Evolutionary conservation across 2,888 invertebrate genomes (phyloP).

Genomic region (Chesias legatella): DNA sequence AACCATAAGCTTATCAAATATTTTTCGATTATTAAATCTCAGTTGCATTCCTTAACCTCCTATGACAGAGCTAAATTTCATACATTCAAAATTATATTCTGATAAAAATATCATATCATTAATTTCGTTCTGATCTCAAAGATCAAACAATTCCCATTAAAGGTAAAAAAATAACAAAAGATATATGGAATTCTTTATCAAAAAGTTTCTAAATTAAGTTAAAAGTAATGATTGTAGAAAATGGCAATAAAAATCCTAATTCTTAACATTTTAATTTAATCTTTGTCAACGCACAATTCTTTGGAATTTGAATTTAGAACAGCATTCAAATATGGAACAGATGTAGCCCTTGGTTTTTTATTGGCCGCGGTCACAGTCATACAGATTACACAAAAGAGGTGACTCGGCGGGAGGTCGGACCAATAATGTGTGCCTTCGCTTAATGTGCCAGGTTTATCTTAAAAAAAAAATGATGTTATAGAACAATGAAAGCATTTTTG

Average conservation of each 20-base stretch:
- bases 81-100: no score
- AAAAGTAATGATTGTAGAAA: constrained; percentile 8
- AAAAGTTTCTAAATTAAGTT: constrained; percentile 1
- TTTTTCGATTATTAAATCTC: no score
- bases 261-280: constrained; percentile 23
- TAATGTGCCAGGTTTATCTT: constrained; percentile 43
- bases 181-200: background rate
- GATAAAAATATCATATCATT: no score
- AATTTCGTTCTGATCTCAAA: background rate
- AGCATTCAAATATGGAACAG: constrained; percentile 26
- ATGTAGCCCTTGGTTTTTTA: constrained; percentile 20
- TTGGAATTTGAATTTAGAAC: constrained; percentile 19
- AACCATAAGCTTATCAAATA: no score
- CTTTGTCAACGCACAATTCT: constrained; percentile 25
- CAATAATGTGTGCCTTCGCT: constrained; percentile 31
- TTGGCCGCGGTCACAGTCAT: constrained; percentile 11
- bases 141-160: background rate
- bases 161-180: no score
- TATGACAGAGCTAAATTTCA: no score
- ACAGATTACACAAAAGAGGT: constrained; percentile 27
- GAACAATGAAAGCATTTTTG: constrained; percentile 47
- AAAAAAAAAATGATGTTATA: constrained; percentile 34
- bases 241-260: constrained; percentile 17
- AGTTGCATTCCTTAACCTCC: no score
- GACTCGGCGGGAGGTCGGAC: constrained; percentile 32